A percentile compares a stretch with the other conserved stretches of the same genome.
These are phyloP conservation scores for Sitta carolinensis DNA, from an alignment of 2,797 vertebrate species.

Conservation along the genomic window DNA sequence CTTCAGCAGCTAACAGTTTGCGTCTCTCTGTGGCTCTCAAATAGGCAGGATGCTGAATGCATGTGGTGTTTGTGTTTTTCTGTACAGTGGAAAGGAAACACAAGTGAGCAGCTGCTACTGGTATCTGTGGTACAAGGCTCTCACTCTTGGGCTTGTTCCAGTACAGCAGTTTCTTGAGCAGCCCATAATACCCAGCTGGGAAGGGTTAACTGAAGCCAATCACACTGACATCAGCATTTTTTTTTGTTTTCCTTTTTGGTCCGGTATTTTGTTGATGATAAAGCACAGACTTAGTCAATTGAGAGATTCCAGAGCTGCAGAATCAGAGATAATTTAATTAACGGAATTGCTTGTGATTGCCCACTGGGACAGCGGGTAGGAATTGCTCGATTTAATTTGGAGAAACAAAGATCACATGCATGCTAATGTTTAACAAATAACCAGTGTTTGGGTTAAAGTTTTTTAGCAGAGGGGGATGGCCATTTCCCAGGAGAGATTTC, in stretches of 20 bases:
- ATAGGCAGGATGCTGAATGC: not conserved
- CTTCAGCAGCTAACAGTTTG: not conserved
- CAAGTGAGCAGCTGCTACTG: not conserved
- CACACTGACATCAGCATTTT: conserved; percentile 35
- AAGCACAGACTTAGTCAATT: conserved; percentile 73
- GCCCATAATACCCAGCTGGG: conserved; percentile 28
- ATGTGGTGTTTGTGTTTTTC: not conserved
- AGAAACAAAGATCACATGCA: conserved; percentile 73
- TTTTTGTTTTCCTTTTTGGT: conserved; percentile 30
- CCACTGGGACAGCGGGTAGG: conserved; percentile 65
- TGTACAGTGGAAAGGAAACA: not conserved
- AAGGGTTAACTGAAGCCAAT: conserved; percentile 56
- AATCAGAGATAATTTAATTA: conserved; percentile 79
- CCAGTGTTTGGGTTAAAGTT: conserved; percentile 20
- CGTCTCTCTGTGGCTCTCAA: not conserved
- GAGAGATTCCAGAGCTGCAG: conserved; percentile 73
- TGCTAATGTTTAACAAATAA: conserved; percentile 74
- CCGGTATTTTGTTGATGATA: conserved; percentile 71
- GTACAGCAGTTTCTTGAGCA: conserved; percentile 24
- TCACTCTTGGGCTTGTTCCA: not conserved
- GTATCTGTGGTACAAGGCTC: not conserved
- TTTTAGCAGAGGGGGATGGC: not conserved
- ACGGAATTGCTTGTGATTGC: conserved; percentile 68
- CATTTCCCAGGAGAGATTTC: not conserved
- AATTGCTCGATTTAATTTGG: conserved; percentile 75